Percentiles rank a stretch among this genome's conserved stretches.
phyloP scores from a whole-genome alignment of 2,888 invertebrate genomes.

The Amblyjoppa fuscipennis region DNA sequence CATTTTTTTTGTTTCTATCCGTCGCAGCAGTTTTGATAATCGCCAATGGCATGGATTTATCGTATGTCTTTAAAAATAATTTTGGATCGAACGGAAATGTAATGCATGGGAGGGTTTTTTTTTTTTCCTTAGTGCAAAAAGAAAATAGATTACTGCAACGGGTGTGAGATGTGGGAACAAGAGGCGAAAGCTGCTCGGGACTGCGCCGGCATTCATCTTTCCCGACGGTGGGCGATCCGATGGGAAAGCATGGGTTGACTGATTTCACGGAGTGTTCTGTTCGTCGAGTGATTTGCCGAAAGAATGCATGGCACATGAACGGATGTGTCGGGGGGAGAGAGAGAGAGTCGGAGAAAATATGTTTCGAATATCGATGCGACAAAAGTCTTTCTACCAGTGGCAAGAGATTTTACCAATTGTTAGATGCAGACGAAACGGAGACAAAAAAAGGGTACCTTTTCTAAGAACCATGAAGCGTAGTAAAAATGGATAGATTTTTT shows the following conservation, averaged over 20 bases:
- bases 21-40: neutral
- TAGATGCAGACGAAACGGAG: neutral
- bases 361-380: conserved; percentile 30
- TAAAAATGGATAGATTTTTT: conserved; percentile 1
- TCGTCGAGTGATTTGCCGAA: neutral
- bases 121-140: neutral
- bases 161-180: neutral
- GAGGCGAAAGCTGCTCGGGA: neutral
- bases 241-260: neutral
- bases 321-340: neutral
- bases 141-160: neutral
- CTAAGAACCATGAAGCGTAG: neutral
- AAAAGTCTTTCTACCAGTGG: neutral
- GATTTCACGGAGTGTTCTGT: neutral
- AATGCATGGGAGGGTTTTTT: neutral
- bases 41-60: neutral
- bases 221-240: neutral
- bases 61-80: neutral
- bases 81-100: neutral
- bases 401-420: neutral
- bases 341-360: conserved; percentile 13
- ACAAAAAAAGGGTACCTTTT: neutral
- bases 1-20: neutral
- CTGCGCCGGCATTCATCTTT: neutral
- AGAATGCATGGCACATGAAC: neutral